Percentiles rank a stretch among this genome's conserved stretches.
phyloP scores from a whole-genome alignment of 2,797 vertebrate genomes.

The Fratercula arctica region DNA sequence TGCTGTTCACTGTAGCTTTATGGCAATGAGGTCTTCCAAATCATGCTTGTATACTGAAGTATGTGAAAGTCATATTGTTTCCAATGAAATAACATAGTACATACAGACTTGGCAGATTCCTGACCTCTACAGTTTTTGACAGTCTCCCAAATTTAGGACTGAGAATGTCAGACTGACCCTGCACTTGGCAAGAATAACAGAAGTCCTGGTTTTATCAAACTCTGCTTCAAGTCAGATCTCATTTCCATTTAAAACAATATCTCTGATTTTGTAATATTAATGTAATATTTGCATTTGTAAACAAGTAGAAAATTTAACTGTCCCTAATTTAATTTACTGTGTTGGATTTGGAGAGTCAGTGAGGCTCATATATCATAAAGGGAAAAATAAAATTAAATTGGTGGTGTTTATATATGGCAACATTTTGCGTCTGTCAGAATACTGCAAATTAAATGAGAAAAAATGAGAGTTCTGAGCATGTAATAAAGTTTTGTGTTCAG shows the following conservation, averaged over 20 bases:
- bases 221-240: background rate
- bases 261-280: background rate
- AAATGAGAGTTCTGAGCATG: background rate
- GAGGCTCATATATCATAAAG: background rate
- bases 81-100: background rate
- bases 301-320: background rate
- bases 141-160: constrained; percentile 25
- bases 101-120: constrained; percentile 37
- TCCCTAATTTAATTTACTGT: background rate
- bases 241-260: background rate
- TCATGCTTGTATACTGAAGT: background rate
- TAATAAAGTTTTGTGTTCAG: background rate
- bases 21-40: background rate
- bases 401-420: background rate
- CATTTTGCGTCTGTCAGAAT: background rate
- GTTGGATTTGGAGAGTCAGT: background rate
- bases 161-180: constrained; percentile 55
- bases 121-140: constrained; percentile 7
- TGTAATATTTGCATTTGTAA: background rate
- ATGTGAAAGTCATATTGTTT: background rate
- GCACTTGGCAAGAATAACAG: constrained; percentile 20
- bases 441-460: background rate
- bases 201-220: constrained; percentile 16
- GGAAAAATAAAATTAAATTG: background rate
- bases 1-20: background rate